Conservation (phyloP, 2,113 vertebrate species). For the Lontra canadensis region DNA sequence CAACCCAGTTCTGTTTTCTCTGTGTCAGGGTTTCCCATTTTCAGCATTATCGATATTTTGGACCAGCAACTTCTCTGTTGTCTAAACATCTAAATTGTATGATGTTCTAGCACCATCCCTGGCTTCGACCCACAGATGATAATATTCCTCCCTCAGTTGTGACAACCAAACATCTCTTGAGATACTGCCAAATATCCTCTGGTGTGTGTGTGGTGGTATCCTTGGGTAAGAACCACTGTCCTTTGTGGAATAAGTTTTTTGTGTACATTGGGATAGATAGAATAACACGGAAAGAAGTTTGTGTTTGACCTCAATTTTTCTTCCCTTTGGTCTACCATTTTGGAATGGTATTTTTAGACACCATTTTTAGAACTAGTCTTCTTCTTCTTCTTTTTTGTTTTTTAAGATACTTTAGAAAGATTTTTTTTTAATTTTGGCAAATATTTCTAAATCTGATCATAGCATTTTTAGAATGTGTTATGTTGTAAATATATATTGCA, state of each 20-base stretch:
- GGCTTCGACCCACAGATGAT: neutral
- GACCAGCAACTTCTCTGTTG: neutral
- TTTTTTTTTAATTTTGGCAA: no score
- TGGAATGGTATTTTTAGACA: neutral
- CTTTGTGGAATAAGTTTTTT: neutral
- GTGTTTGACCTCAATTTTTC: neutral
- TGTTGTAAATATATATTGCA: neutral
- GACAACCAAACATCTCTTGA: neutral
- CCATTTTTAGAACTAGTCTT: no score
- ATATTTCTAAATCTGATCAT: neutral
- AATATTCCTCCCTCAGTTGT: neutral
- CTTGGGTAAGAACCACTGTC: neutral
- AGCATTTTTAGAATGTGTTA: neutral
- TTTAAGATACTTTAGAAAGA: no score
- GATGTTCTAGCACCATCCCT: neutral
- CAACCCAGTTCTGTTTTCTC: neutral
- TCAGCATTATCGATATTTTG: neutral
- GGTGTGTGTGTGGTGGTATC: neutral
- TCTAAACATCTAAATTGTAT: neutral
- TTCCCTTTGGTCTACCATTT: neutral
- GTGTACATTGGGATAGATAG: neutral
- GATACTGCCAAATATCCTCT: neutral
- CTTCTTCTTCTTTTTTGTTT: no score
- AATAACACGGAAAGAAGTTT: neutral
- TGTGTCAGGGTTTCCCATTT: neutral